These are phyloP conservation scores for Orchestia grillus DNA, from an alignment of 1,140 invertebrate genomes.

Conservation along the genomic window DNA sequence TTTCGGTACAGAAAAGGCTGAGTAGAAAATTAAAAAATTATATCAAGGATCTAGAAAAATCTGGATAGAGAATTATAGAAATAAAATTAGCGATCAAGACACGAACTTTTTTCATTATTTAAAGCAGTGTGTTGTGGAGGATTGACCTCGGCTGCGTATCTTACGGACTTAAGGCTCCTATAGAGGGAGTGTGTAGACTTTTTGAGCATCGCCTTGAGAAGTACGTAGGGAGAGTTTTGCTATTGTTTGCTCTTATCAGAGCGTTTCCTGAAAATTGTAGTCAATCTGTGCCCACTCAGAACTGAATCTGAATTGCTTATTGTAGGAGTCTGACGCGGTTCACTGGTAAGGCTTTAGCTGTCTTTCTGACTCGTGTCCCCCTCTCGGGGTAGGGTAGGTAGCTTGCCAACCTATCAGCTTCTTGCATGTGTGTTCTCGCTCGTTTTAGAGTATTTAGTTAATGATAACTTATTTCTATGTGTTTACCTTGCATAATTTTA, in stretches of 20 bases:
- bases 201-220: background rate
- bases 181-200: background rate
- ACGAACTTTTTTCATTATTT: background rate
- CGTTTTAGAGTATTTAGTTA: background rate
- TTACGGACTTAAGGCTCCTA: background rate
- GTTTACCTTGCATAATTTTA: too few relatives aligned
- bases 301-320: background rate
- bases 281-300: too few relatives aligned
- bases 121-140: background rate
- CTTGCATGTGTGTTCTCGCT: background rate
- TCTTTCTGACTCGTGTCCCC: background rate
- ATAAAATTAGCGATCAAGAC: too few relatives aligned
- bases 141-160: background rate
- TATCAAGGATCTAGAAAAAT: background rate
- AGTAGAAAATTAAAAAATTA: background rate
- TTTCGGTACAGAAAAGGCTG: background rate
- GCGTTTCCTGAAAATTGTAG: too few relatives aligned
- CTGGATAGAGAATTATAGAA: background rate
- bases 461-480: background rate
- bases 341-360: background rate
- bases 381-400: background rate
- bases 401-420: background rate
- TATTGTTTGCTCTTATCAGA: background rate
- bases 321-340: background rate
- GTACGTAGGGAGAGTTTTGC: background rate